Percentiles rank a stretch among this genome's conserved stretches.
phyloP scores from a whole-genome alignment of 2,797 vertebrate genomes.

The Myiotriccus ornatus region DNA sequence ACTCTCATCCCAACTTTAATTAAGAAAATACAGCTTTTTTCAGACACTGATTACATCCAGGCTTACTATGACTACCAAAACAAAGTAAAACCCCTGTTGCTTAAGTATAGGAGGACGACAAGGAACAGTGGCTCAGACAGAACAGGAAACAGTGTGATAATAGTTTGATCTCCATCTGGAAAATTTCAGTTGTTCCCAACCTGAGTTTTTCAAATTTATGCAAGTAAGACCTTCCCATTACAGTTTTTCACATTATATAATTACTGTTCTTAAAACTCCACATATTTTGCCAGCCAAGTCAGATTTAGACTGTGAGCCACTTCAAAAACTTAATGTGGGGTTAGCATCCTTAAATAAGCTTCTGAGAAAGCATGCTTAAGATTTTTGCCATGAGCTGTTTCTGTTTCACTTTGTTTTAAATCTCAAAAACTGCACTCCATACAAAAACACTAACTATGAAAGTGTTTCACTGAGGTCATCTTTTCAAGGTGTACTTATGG shows the following conservation, averaged over 20 bases:
- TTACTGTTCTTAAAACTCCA: neutral
- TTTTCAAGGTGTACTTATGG: neutral
- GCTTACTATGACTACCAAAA: neutral
- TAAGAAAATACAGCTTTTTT: neutral
- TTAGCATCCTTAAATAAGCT: neutral
- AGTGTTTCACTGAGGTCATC: neutral
- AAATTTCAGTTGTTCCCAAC: neutral
- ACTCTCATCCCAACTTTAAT: neutral
- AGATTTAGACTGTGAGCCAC: neutral
- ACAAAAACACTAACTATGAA: neutral
- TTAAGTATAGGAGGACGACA: neutral
- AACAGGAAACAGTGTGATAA: neutral
- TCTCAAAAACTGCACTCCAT: neutral
- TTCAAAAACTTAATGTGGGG: neutral
- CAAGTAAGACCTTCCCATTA: neutral
- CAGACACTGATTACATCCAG: rapidly evolving
- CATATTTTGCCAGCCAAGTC: neutral
- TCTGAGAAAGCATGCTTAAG: neutral
- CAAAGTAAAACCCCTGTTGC: neutral
- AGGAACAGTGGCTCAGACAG: neutral
- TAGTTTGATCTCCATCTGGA: neutral
- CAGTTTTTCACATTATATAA: neutral
- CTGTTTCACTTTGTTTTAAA: neutral
- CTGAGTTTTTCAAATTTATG: neutral
- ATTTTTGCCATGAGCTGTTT: neutral